Percentiles rank a stretch among this genome's conserved stretches.
Conservation (phyloP, 2,888 invertebrate genomes). For the Bellardia bayeri region DNA sequence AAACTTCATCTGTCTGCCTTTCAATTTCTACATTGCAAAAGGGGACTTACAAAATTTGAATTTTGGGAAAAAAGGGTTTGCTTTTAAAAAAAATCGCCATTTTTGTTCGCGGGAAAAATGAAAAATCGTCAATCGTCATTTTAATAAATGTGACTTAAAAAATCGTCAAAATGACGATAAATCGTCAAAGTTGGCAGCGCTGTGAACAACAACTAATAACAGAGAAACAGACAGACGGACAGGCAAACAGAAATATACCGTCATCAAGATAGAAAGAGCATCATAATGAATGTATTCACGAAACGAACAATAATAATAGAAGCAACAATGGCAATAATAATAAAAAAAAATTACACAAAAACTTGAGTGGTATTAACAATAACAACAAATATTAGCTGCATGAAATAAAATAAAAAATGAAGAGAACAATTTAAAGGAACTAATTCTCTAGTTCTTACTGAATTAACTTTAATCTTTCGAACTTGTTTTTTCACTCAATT, state of each 20-base stretch:
- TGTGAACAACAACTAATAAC: conserved; percentile 33
- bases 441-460: not conserved
- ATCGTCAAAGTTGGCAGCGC: too few species aligned
- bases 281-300: conserved; percentile 38
- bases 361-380: conserved; percentile 4
- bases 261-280: conserved; percentile 25
- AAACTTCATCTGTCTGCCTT: too few species aligned
- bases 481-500: too few species aligned
- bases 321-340: conserved; percentile 4
- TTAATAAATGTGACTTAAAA: too few species aligned
- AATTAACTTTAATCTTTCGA: not conserved
- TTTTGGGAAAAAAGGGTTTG: too few species aligned
- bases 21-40: too few species aligned
- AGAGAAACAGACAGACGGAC: not conserved
- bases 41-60: too few species aligned
- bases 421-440: not conserved
- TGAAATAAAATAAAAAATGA: not conserved
- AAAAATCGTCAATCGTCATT: too few species aligned
- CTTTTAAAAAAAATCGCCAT: too few species aligned
- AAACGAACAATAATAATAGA: conserved; percentile 4
- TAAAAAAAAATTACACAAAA: not conserved
- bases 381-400: not conserved
- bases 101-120: too few species aligned
- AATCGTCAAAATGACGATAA: too few species aligned
- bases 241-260: not conserved